Evolutionary conservation across 2,797 vertebrate genomes (phyloP), one percentile per base, ranked within the genome.

Genomic region (Syndactyla subalaris): DNA sequence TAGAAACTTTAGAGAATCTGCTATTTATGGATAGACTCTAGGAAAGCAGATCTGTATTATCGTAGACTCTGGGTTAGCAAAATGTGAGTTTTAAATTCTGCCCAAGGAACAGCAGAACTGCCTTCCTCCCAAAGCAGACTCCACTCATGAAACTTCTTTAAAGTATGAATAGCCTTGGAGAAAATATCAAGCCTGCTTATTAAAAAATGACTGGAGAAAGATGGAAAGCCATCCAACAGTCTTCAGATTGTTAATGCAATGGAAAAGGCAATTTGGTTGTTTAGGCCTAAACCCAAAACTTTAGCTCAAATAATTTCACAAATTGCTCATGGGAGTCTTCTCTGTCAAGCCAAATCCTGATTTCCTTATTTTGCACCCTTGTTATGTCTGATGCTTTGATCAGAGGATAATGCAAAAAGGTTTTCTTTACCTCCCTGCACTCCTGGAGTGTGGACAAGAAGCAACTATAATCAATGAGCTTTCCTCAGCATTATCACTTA

Each of bases 91-190:
- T 80, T 71, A 80, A 75, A 74, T 63, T 89, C 65, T 55, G 45
- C 12, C 19, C 11, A 22, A 46, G 38, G 9, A 39, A 29, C 39
- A 73, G 38, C 18, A 93, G 58, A 85, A 85, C 10, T 2, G 4
- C 8, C 14, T 59, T 27, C 2, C 10, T 3, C 12, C 2, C 1
- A 2, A 39, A 36, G 23, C n/a, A 49, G 19, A 32, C 5, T 66
- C 41, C 4, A 3, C 21, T 78, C 48, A 34, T 82, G 27, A 54
- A 86, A 61, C 29, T 52, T 9, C 67, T 94, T 82, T 46, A 23
- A 85, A 85, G 13, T 62, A 38, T 4, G 1, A 84, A 54, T 38
- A 76, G 41, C 20, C 36, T 75, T 76, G 39, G 51, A 75, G 46
- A 88, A 91, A 92, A 76, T 65, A 77, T 54, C 39, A 82, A 34